These are phyloP conservation scores for Meloidogyne hapla DNA, from an alignment of 1,140 invertebrate species.

Conservation along the genomic window DNA sequence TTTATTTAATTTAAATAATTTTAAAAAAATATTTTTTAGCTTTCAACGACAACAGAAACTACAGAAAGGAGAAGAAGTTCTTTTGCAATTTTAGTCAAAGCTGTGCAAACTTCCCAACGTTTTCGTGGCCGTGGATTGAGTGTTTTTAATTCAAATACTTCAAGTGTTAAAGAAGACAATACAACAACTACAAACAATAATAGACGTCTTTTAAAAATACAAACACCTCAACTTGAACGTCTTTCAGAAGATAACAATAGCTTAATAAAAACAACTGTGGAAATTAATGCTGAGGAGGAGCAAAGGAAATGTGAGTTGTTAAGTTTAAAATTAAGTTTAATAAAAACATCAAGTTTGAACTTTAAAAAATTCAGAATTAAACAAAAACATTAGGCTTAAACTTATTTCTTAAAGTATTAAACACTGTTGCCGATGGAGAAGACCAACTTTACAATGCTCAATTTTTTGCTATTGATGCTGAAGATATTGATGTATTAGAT, in stretches of 20 bases:
- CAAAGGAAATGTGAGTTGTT: not conserved
- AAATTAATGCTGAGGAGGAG: not conserved
- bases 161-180: conserved; percentile 5
- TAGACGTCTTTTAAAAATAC: not conserved
- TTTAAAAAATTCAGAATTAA: not conserved
- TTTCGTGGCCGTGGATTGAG: conserved; percentile 17
- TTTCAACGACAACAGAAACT: conserved; percentile 16
- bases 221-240: not conserved
- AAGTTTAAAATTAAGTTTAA: not conserved
- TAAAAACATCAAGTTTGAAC: not conserved
- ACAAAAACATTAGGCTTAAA: not conserved
- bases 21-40: conserved; percentile 12
- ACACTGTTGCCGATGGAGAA: not conserved
- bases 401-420: not conserved
- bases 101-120: conserved; percentile 19
- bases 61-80: conserved; percentile 21
- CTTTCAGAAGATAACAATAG: conserved; percentile 5
- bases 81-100: conserved; percentile 8
- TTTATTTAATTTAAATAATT: conserved; percentile 7
- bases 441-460: not conserved
- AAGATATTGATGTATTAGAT: not conserved
- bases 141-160: conserved; percentile 12
- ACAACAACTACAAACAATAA: not conserved
- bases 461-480: not conserved
- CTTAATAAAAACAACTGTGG: not conserved